phyloP scores from a whole-genome alignment of 1,140 invertebrate species.

The Pachypsylla venusta region DNA sequence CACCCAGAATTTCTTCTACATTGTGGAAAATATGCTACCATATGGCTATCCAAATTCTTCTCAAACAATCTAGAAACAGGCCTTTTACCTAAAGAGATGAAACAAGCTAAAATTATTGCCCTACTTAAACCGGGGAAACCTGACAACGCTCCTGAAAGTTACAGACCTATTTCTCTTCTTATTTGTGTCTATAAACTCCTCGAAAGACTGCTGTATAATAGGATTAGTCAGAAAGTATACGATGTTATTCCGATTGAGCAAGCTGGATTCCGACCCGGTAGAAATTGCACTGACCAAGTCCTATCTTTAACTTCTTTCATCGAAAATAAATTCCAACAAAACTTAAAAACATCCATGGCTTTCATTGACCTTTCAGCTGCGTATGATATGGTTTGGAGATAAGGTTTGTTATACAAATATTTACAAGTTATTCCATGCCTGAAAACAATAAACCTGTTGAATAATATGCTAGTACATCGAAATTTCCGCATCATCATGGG shows the following conservation, averaged over 20 bases:
- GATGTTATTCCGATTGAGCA: constrained; percentile 11
- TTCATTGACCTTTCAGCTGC: constrained; percentile 7
- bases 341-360: background rate
- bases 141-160: background rate
- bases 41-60: background rate
- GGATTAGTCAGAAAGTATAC: background rate
- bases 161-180: constrained; percentile 2
- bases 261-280: background rate
- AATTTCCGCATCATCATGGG: constrained; percentile 1
- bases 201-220: background rate
- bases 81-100: background rate
- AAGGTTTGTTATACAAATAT: constrained; percentile 13
- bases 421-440: constrained; percentile 11
- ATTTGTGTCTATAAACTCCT: background rate
- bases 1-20: background rate
- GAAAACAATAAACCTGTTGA: constrained; percentile 7
- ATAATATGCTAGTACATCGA: constrained; percentile 14
- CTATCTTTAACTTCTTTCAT: background rate
- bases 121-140: constrained; percentile 7
- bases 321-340: constrained; percentile 7
- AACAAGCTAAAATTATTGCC: background rate
- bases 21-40: background rate
- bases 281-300: constrained; percentile 8
- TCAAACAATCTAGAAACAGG: background rate
- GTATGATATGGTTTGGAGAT: constrained; percentile 8